Evolutionary conservation across 1,140 invertebrate genomes (phyloP).

Genomic region (Magallana angulata): DNA sequence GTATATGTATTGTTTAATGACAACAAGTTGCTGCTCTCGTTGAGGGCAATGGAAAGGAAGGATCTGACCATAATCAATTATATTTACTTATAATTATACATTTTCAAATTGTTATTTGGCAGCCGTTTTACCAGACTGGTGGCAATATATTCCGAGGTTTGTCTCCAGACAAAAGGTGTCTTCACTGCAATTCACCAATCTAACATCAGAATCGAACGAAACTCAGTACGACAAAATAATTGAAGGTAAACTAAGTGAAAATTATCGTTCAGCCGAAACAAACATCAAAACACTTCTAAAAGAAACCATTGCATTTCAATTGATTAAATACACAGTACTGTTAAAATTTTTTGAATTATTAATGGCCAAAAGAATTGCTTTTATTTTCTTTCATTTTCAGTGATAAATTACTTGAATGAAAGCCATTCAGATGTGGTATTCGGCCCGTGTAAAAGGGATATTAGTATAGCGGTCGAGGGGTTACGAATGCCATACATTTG

Average conservation of each 20-base stretch:
- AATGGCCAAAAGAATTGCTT: too few species aligned
- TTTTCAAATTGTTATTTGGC: background rate
- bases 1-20: too few species aligned
- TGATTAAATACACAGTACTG: too few species aligned
- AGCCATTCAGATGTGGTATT: slow-evolving; percentile 55
- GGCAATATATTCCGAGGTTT: background rate
- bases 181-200: background rate
- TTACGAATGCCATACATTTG: slow-evolving; percentile 61
- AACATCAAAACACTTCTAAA: too few species aligned
- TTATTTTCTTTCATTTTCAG: background rate
- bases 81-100: too few species aligned
- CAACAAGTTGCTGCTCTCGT: too few species aligned
- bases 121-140: slow-evolving; percentile 9
- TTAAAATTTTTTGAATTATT: too few species aligned
- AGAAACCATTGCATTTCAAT: too few species aligned
- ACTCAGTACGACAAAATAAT: background rate
- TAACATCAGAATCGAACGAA: background rate
- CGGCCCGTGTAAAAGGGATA: slow-evolving; percentile 54
- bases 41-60: too few species aligned
- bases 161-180: background rate
- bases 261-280: background rate
- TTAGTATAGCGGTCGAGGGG: slow-evolving; percentile 57
- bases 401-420: background rate
- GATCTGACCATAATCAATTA: too few species aligned
- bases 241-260: background rate